Conservation (phyloP, 1,140 invertebrate species). For the Eurosta solidaginis region DNA sequence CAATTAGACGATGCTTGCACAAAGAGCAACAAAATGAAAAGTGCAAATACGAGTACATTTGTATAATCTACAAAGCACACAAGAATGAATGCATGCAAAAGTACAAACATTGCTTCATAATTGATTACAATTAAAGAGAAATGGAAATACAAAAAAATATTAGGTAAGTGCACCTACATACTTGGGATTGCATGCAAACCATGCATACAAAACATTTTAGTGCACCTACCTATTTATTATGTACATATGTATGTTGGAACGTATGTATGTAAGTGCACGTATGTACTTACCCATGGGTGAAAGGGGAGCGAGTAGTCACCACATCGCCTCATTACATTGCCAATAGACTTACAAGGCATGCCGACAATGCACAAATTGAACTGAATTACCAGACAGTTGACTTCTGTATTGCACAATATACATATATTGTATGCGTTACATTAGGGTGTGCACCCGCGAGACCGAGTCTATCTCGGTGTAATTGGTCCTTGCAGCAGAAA, state of each 20-base stretch:
- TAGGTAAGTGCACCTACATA: not conserved
- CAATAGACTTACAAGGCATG: not conserved
- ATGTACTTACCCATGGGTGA: not conserved
- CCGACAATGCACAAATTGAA: constrained; percentile 25
- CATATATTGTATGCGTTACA: not conserved
- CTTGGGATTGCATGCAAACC: not conserved
- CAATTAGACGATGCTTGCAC: constrained; percentile 19
- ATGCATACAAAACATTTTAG: not conserved
- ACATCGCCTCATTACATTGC: not conserved
- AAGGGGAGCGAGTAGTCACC: not conserved
- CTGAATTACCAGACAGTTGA: constrained; percentile 27
- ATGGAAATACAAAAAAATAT: not conserved
- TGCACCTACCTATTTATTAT: too few relatives aligned
- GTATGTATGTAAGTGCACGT: too few relatives aligned
- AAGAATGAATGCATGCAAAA: constrained; percentile 4
- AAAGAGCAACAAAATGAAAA: not conserved
- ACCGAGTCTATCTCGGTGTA: too few relatives aligned
- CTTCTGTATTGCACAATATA: not conserved
- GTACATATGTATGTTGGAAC: too few relatives aligned
- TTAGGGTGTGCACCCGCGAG: too few relatives aligned
- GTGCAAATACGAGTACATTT: not conserved
- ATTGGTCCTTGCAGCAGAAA: too few relatives aligned
- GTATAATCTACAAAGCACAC: not conserved
- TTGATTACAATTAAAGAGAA: constrained; percentile 17
- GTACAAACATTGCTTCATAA: constrained; percentile 16